Evolutionary conservation across 2,113 vertebrate genomes (phyloP).

Genomic region (Pelvicachromis taeniatus): DNA sequence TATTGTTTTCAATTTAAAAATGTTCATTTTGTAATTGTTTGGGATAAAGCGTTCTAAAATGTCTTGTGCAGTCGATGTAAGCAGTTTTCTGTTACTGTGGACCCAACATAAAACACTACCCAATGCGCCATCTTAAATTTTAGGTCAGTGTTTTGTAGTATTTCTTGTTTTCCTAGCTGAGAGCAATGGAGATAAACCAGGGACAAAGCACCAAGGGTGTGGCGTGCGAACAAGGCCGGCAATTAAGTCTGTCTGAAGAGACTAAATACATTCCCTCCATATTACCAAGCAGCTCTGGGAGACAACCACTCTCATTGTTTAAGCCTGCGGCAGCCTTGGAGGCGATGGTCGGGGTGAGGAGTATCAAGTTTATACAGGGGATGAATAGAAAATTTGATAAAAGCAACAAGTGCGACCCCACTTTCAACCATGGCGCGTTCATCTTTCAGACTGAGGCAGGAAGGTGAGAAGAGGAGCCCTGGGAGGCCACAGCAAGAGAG

Average conservation of each 20-base stretch:
- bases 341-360: neutral
- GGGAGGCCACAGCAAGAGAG: slow-evolving; percentile 15
- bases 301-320: slow-evolving; percentile 39
- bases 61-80: neutral
- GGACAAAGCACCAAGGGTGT: slow-evolving; percentile 3
- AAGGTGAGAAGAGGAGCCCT: slow-evolving; percentile 41
- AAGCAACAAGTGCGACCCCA: slow-evolving; percentile 67
- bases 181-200: slow-evolving; percentile 19
- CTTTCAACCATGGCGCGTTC: slow-evolving; percentile 58
- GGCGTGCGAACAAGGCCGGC: slow-evolving; percentile 19
- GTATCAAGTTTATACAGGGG: slow-evolving; percentile 29
- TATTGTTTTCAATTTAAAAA: neutral
- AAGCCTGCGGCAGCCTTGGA: neutral
- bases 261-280: slow-evolving; percentile 30
- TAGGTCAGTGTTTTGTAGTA: neutral
- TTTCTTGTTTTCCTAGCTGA: slow-evolving; percentile 1
- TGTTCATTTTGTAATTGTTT: neutral
- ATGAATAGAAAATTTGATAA: slow-evolving; percentile 61
- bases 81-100: neutral
- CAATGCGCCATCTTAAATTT: neutral
- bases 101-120: neutral
- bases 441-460: slow-evolving; percentile 32
- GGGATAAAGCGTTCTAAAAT: neutral
- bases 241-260: slow-evolving; percentile 37
- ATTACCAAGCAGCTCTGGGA: slow-evolving; percentile 40